These are phyloP conservation scores for Drosophila hamatofila DNA, from an alignment of 2,888 invertebrate genomes.

Conservation along the genomic window DNA sequence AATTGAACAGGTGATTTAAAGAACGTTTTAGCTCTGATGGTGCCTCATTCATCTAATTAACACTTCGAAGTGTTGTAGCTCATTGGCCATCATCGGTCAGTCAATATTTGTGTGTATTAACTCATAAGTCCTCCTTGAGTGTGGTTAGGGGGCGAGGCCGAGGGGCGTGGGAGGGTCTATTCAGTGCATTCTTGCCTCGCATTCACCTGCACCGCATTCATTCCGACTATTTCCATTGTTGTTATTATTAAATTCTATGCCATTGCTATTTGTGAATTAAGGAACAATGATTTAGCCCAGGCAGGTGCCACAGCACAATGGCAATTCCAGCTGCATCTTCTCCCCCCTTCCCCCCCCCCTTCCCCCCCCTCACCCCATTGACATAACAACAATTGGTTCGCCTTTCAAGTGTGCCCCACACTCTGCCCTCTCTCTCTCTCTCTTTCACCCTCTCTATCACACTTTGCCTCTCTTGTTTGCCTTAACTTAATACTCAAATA, in stretches of 20 bases:
- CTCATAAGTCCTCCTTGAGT: not conserved
- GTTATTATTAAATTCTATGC: not conserved
- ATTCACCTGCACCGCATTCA: not conserved
- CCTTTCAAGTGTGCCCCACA: too few relatives aligned
- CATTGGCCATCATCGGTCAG: conserved; percentile 1
- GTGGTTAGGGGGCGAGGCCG: too few relatives aligned
- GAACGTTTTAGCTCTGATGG: not conserved
- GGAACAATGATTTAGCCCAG: not conserved
- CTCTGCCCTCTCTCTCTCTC: too few relatives aligned
- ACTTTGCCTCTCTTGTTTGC: too few relatives aligned
- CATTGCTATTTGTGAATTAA: not conserved
- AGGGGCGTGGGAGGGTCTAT: not conserved
- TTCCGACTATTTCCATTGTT: not conserved
- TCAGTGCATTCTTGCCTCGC: not conserved
- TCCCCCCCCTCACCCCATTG: too few relatives aligned
- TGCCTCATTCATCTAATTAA: not conserved
- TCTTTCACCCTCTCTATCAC: too few relatives aligned
- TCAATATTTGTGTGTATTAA: conserved; percentile 1
- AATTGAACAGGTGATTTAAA: not conserved
- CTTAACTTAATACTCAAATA: not conserved
- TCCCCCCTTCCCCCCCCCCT: too few relatives aligned
- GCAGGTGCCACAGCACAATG: not conserved
- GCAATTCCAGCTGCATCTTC: not conserved
- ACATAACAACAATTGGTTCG: not conserved
- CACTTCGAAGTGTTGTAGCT: not conserved